Base-by-base conservation (phyloP, 2,113 vertebrate species). In the Neolamprologus sp. region DNA sequence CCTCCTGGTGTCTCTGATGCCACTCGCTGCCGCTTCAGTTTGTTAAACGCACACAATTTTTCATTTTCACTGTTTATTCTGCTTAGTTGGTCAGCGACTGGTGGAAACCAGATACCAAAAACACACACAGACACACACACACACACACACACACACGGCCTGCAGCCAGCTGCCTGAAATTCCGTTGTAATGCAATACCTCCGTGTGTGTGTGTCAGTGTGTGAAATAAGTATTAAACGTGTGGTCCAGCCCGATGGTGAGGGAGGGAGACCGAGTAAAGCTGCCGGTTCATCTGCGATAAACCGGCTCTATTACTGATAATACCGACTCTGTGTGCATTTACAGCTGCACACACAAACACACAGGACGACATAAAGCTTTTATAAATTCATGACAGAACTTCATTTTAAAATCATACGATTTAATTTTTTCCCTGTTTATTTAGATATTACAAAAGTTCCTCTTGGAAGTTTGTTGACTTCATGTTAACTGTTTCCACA, bases 111-210 rank as follows among this genome's bases (percentile, higher is more conserved):
- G 90, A 93, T 83, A 63, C 51, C 33, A 5, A 7, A 26, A 80
- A 21, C 71, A 54, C 55, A 3, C 37, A 42, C 12, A 40, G 11
- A 37, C 60, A 47, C 58, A 81, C 82, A 55, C 55, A 16, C 55
- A 14, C 21, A 21, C 26, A 26, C 57, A 8, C 21, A 12, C 54
- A n/a, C 30, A 40, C 33, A 37, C 6, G 30, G 57, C 57, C 60
- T 82, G 26, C 45, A 82, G 49, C 73, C 89, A 90, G 93, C 91
- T 93, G 93, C 88, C 85, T 90, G 45, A 58, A 63, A 90, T 91
- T 91, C 93, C 91, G 35, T 57, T 87, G 93, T 92, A 91, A 92
- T 80, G 37, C 51, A 91, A 94, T 35, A 87, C 88, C 82, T 80
- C 68, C 1, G 33, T 33, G 33, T 33, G 33, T 33, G 33, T 33